Base-by-base conservation (phyloP, 2,888 invertebrate species). In the Creontiades dilutus region DNA sequence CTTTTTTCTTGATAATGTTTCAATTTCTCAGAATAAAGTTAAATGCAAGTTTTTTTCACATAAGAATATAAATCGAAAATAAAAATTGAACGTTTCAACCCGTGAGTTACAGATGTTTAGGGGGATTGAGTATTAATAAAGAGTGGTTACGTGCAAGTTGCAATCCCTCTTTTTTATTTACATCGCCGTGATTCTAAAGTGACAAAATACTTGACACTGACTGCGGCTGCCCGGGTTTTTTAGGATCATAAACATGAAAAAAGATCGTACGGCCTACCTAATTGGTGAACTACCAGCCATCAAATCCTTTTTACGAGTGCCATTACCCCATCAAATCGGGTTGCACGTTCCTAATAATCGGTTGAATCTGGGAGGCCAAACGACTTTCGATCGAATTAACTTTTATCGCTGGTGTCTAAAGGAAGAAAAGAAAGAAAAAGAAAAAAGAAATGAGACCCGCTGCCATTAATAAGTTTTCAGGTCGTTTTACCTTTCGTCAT, bases 401-500 rank as follows among this genome's bases (percentile, higher is more conserved):
- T 9, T 68, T 68, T 68, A 68, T 68, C 13, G 23, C 23, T 13
- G 12, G 68, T 68, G 19, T 27, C 68, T 23, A 5, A 12, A 19
- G 52, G 3, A 16, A 52, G 12, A 52, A 52, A 52, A 52, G 11
- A 52, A 52, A 9, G 19, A 23, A 23, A 68, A 23, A 68, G 11
- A 68, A 23, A 37, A 19, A 12, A 23, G 68, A 68, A 23, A 68
- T 68, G 68, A 68, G 68, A 68, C 16, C 61, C 68, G 19, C 68
- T 19, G 27, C 68, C 5, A 23, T 68, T 68, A 68, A 68, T 68
- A 68, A 68, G 68, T 23, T 23, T 68, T 19, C 68, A 11, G 68
- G 68, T 68, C 68, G 27, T 68, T 23, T 68, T 68, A 68, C 68
- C 68, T 68, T 68, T 68, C 23, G 68, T 68, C 23, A 68, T 23